A percentile compares a stretch with the other conserved stretches of the same genome.
These are phyloP conservation scores for Hemichromis elongatus DNA, from an alignment of 2,113 vertebrate species.

Conservation along the genomic window DNA sequence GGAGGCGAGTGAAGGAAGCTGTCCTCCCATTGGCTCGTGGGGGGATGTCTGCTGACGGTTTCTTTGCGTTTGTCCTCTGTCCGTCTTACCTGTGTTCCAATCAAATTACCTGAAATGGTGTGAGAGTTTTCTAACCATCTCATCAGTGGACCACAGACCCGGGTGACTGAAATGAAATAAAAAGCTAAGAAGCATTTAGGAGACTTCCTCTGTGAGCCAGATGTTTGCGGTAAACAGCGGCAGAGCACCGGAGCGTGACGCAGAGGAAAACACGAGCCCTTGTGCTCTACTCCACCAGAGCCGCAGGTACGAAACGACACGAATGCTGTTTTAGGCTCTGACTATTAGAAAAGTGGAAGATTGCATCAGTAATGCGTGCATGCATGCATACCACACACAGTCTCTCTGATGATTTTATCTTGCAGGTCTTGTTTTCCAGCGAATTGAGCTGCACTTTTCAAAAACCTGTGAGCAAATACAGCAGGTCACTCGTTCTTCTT, in stretches of 20 bases:
- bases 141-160: background rate
- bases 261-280: background rate
- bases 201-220: background rate
- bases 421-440: conserved; percentile 46
- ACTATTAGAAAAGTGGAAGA: background rate
- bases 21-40: background rate
- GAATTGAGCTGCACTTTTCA: conserved; percentile 46
- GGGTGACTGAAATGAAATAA: background rate
- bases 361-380: background rate
- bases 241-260: conserved; percentile 4
- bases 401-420: conserved; percentile 51
- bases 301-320: conserved; percentile 21
- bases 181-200: background rate
- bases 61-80: background rate
- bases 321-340: background rate
- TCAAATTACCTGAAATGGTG: background rate
- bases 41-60: too few relatives aligned
- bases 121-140: too few relatives aligned
- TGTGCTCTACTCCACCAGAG: background rate
- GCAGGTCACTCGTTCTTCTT: conserved; percentile 27
- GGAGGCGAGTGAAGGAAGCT: background rate
- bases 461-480: conserved; percentile 4
- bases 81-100: background rate
- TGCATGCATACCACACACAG: conserved; percentile 25
- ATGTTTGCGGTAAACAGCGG: background rate